Base-by-base conservation (phyloP, 2,797 vertebrate species). In the Furcifer pardalis region DNA sequence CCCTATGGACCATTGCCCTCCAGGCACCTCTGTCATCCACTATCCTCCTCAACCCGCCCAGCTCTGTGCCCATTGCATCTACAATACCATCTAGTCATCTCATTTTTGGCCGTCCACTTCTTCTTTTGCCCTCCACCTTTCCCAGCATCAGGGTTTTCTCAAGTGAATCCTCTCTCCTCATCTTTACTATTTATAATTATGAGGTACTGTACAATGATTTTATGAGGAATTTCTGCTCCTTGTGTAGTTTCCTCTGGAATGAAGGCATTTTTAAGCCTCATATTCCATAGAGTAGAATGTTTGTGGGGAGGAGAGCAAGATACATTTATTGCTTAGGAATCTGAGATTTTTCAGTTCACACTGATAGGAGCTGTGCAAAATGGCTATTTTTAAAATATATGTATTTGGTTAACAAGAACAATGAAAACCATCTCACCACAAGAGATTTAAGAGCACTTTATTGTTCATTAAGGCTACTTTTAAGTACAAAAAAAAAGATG, bases 401-500 rank as follows among this genome's bases (percentile, higher is more conserved):
- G 4, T 13, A 4, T 12, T 21, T 40, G 7, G 44, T 56, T 32
- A 60, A 77, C 21, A 13, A 46, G 23, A 32, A 44, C 21, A 59
- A 77, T 52, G 8, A 62, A 79, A 77, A 37, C 23, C 42, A 72
- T 65, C 5, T 91, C 86, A 49, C 76, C 15, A 40, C 62, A 95
- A 97, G 97, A 97, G 74, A 79, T 98, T 98, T 99, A 98, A 99
- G 98, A 98, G 98, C 98, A 98, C 97, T 99, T 99, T 99, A 99
- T 99, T 99, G 98, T 98, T 99, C 98, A 98, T 98, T 96, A 97
- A 99, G 98, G 98, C 98, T 99, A 99, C 97, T 98, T 98, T 98
- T 97, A 98, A 98, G 97, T 99, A 99, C 97, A 99, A 99, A 98
- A 97, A 99, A 99, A 98, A 99, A 98, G 97, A 97, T 98, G 98